Evolutionary conservation across 2,113 vertebrate species (phyloP), one percentile per base, ranked within the genome.

Genomic region (Pseudorectes ferrugineus): DNA sequence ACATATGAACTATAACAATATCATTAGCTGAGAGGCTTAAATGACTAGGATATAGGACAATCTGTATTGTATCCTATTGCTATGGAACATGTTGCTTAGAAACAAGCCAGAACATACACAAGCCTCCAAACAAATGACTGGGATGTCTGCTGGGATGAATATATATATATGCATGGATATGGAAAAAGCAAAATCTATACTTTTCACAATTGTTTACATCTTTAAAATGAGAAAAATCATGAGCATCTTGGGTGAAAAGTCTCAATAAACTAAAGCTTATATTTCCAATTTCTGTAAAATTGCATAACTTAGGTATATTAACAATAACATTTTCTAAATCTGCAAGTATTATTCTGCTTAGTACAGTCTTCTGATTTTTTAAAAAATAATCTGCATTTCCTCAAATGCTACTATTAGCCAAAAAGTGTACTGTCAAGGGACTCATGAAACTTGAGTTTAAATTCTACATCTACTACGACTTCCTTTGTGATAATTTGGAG

Each of bases 51-150:
- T 92, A 85, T 36, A 83, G 89, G 72, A 92, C 82, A 92, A 63
- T 29, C 67, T 74, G 82, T 73, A 62, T 85, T 72, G 65, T 66
- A 62, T 73, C 58, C 59, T 55, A 88, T 2, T 88, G 88, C 95
- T 83, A 26, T 80, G 75, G 94, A 89, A 88, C 46, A 74, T 2
- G 93, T 93, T 96, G 93, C 94, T 93, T 95, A 94, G 96, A 45
- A 93, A 96, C 95, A 66, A 94, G 72, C 18, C 58, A 94, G 95
- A 89, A 83, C 36, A 85, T 51, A 89, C 62, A 92, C 14, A 1
- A 80, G 29, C 25, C 71, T 85, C 67, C 71, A 58, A 92, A 93
- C 63, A 88, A 68, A 65, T 73, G 49, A 65, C 42, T 2, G 0
- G 8, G 49, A 70, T 18, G 46, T 66, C 89, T 93, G 62, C 71